Evolutionary conservation across 2,113 vertebrate species (phyloP), one percentile per base, ranked within the genome.

Genomic region (Amia ocellicauda): DNA sequence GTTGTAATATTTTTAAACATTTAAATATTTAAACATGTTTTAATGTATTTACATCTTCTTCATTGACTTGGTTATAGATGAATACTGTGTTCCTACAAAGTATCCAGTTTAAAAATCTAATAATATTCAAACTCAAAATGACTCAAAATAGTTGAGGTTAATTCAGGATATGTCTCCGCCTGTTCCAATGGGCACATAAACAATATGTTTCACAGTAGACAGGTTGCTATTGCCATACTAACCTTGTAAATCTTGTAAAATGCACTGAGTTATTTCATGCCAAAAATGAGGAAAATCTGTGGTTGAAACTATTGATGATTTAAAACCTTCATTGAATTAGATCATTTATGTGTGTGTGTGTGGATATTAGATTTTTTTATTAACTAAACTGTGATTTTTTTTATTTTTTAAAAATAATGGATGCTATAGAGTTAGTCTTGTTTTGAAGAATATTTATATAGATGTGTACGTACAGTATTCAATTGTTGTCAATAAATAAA

Each of bases 331-430:
- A 36, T 36, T 36, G 5, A 7, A 36, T 36, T 7, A 7, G 11
- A 36, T 36, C 31, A 7, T 36, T 7, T 7, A 36, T 36, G 31
- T 7, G 11, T 58, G 27, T 59, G 29, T 16, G 45, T 49, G 40
- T 60, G n/a, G 14, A 28, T 24, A n/a, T 66, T 26, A 58, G 31
- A 16, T 64, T 31, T 53, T 50, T 52, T 66, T 52, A 51, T 66
- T 52, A 50, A 56, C 43, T 41, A 11, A 67, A 60, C 64, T 67
- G 64, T 67, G 58, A 67, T 60, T 41, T 31, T 60, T 41, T 31
- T 53, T 50, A 51, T 50, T 58, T 27, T 57, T 29, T 7, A 53
- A 23, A 27, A 49, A 49, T 22, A 51, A 59, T 41, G 64, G 64
- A 66, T 31, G 28, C 29, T 41, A 24, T 53, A 53, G 10, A 24